Evolutionary conservation across 1,140 invertebrate genomes (phyloP), one percentile per base, ranked within the genome.

Genomic region (Conopomorpha cramerella): DNA sequence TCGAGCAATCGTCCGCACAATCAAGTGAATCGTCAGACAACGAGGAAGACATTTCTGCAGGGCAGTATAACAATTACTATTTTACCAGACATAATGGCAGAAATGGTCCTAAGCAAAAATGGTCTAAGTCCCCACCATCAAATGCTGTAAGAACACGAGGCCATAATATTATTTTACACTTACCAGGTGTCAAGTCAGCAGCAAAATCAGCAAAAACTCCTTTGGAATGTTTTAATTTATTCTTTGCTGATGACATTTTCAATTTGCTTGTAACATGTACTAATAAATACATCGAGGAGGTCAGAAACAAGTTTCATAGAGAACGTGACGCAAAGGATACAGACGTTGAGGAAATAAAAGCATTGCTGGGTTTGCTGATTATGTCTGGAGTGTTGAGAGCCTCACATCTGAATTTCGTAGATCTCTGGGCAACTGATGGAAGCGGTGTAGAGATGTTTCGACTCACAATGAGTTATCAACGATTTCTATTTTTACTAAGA

Each of bases 401-500:
- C n/a, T 37, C 19, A 16, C 52, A 33, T 36, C 16, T 45, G 16
- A 43, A 49, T 25, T 29, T 50, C 7, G 30, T 47, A 11, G 46
- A 55, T 32, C 39, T 54, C 14, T 60, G 49, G 54, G n/a, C n/a
- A n/a, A n/a, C n/a, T n/a, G 44, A 60, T 45, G 53, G 55, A 26
- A 58, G 40, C 38, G 58, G 56, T 31, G 35, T 61, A 35, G 53
- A 51, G 43, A 45, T 49, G 29, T 61, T 62, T 52, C 36, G 44
- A 13, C 34, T 51, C 13, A 45, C 43, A 23, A 63, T 64, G 56
- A 49, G 39, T 35, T 44, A 51, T 31, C 51, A 54, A 34, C 36
- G 59, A 26, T 58, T 66, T 39, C 44, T 43, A 40, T 66, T 68
- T 51, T 49, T 61, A 30, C 26, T 66, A 31, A 41, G 37, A 36